Evolutionary conservation across 2,888 invertebrate species (phyloP), one percentile per base, ranked within the genome.

Genomic region (Latrodectus elegans): DNA sequence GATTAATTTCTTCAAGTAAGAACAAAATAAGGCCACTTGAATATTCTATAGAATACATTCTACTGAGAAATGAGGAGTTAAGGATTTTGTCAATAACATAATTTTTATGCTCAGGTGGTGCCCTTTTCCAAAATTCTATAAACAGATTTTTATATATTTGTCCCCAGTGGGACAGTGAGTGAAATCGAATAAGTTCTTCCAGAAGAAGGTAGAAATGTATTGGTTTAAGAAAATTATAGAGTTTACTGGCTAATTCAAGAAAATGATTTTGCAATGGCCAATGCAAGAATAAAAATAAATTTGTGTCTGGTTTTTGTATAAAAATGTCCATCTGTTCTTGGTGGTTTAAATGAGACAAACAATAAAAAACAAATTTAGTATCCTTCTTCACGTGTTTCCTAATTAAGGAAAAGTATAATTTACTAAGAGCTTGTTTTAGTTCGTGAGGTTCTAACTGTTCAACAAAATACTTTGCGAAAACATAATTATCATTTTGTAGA

Each of bases 21-120:
- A 15, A 22, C 22, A 17, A 9, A 6, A 53, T 26, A 26, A 73
- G 11, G 14, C 14, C 17, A 55, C 22, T 55, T 22, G 55, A 53
- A 22, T 73, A 9, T 55, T 22, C 53, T 8, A 73, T 4, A 12
- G 53, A 22, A 73, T 9, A 52, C 9, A 73, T 14, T 15, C 73
- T 53, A 12, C 17, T 55, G 14, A 73, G 55, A 26, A 55, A 73
- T 12, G 53, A 53, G 12, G 53, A 52, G 15, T 53, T 22, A 3
- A 73, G 22, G 9, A 52, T 53, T 60, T 55, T 73, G 14, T 22
- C 14, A 53, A 73, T 73, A 9, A 73, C 73, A 26, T 73, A 73
- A 26, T 14, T 14, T 22, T 73, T 55, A 26, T 53, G 53, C n/a
- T 22, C 12, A 17, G 12, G 1, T 14, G 73, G 26, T 1, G 53